A percentile compares a stretch with the other conserved stretches of the same genome.
phyloP scores from a whole-genome alignment of 2,888 invertebrate genomes.

The Flexamia atlantica region DNA sequence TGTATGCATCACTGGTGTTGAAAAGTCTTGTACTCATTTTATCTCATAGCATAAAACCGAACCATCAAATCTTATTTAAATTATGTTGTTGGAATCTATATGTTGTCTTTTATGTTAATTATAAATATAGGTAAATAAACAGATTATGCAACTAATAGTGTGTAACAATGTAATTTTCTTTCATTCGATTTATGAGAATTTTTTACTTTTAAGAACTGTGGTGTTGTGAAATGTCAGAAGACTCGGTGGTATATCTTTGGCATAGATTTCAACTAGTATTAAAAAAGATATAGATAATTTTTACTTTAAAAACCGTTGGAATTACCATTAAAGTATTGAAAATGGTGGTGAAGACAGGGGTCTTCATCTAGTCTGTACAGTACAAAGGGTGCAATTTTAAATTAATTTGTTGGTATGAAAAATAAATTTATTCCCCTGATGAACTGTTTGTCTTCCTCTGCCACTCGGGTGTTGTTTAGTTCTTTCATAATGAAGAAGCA shows the following conservation, averaged over 20 bases:
- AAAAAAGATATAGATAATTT: slow-evolving; percentile 40
- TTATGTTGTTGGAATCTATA: slow-evolving; percentile 63
- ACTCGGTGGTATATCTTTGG: slow-evolving; percentile 33
- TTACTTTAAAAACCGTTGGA: slow-evolving; percentile 39
- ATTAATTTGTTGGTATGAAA: slow-evolving; percentile 57
- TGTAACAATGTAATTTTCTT: slow-evolving; percentile 49
- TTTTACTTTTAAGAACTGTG: slow-evolving; percentile 32
- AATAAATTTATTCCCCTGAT: slow-evolving; percentile 57
- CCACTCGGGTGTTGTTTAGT: not conserved
- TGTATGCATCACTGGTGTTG: slow-evolving; percentile 52
- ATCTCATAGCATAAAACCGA: slow-evolving; percentile 28
- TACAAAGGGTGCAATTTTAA: slow-evolving; percentile 60
- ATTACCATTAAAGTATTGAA: slow-evolving; percentile 48
- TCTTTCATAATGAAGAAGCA: not conserved
- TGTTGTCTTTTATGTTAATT: slow-evolving; percentile 63
- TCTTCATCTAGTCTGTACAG: slow-evolving; percentile 59
- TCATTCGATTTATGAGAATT: slow-evolving; percentile 15
- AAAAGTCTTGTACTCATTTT: slow-evolving; percentile 17
- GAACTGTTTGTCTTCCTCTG: slow-evolving; percentile 49
- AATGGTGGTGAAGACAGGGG: slow-evolving; percentile 30
- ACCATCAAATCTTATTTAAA: slow-evolving; percentile 52
- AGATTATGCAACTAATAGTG: slow-evolving; percentile 48
- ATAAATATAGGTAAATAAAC: slow-evolving; percentile 61
- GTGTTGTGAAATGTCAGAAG: slow-evolving; percentile 18
- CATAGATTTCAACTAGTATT: slow-evolving; percentile 32